Conservation (phyloP, 2,113 vertebrate genomes). For the Setophaga kirtlandii region DNA sequence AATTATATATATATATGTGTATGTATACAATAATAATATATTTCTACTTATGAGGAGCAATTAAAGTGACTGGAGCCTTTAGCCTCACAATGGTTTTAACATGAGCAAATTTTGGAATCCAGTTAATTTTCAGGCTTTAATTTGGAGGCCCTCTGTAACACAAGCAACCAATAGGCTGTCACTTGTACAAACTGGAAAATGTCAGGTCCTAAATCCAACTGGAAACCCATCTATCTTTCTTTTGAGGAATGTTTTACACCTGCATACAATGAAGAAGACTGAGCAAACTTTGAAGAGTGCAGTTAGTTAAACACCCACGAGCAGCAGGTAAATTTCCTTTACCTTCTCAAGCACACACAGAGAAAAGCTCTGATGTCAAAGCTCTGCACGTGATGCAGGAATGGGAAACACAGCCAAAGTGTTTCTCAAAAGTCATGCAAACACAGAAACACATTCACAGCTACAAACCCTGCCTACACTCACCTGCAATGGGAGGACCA, state of each 20-base stretch:
- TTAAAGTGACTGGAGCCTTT: neutral
- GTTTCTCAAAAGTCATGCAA: neutral
- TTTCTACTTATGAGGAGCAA: neutral
- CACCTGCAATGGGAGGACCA: constrained; percentile 96
- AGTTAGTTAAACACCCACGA: neutral
- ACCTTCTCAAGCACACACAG: neutral
- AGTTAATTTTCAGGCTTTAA: neutral
- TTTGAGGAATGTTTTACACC: neutral
- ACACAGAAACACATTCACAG: neutral
- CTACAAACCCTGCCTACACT: neutral
- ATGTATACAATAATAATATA: too few species aligned
- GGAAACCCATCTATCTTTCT: neutral
- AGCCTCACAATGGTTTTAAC: neutral
- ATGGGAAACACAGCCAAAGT: rapidly evolving
- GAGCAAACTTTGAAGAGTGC: neutral
- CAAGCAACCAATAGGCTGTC: neutral
- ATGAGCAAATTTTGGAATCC: neutral
- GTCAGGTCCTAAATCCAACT: neutral
- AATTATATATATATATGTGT: too few species aligned
- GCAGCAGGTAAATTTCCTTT: neutral
- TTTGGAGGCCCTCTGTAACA: neutral
- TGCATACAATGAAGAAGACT: neutral
- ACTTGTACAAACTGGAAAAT: neutral
- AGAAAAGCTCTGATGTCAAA: neutral
- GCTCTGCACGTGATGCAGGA: neutral